Evolutionary conservation across 1,140 invertebrate species (phyloP), one percentile per base, ranked within the genome.

Genomic region (Pseudomyrmex dendroicus): DNA sequence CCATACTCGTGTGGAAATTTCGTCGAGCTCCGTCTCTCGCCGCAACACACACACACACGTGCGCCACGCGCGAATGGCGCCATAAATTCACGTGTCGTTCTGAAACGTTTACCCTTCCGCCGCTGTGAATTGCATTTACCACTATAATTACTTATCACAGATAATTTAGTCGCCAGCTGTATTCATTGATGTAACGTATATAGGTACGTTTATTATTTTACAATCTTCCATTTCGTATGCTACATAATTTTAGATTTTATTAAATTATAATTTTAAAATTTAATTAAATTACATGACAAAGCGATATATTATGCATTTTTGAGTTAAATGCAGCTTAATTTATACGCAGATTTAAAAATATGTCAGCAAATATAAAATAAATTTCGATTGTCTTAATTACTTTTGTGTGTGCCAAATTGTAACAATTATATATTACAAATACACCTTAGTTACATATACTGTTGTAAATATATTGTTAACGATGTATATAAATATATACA

Each of bases 81-180:
- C 64, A 78, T 78, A 80, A 80, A 80, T 80, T 70, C 52, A 35
- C 54, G 54, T 72, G 76, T 80, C 76, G 66, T 80, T 72, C 66
- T 72, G 76, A 70, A 80, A 70, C 76, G 76, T 61, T 80, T 48
- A 72, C 66, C 66, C 66, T 80, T 72, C 76, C 76, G 76, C 54
- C 76, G 66, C 76, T 68, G 35, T 35, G 66, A 80, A 70, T 80
- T 56, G 56, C 76, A 78, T 78, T 78, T 78, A 78, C 64, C 64
- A 78, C 76, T 44, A 35, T 78, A 78, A 78, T 78, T 78, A 78
- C 76, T 78, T 78, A 78, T 78, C 64, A 52, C 52, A 35, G 76
- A 78, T 78, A 78, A 78, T 78, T 68, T 78, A 78, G 52, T 70
- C 76, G 64, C 54, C 54, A 25, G 66, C 54, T 61, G 66, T 48